Conservation (phyloP, 2,888 invertebrate species). For the Andrena bicolor region DNA sequence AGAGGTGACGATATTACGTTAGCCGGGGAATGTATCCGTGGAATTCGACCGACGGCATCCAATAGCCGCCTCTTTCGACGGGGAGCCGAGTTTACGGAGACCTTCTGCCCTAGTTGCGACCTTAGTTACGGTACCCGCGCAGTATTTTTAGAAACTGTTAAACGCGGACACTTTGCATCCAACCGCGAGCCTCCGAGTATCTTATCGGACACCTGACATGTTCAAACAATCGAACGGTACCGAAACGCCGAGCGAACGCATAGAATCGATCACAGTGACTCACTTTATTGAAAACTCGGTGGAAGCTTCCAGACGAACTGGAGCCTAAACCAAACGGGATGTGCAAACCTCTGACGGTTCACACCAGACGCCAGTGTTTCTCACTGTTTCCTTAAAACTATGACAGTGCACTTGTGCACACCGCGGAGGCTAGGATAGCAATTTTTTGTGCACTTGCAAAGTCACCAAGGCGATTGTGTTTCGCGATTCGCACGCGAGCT, state of each 20-base stretch:
- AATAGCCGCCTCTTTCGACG: neutral
- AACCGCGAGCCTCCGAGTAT: neutral
- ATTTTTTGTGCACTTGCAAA: neutral
- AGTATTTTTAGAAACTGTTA: conserved; percentile 13
- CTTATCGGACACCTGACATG: neutral
- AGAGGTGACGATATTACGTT: conserved; percentile 34
- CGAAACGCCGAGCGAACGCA: neutral
- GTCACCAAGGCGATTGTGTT: neutral
- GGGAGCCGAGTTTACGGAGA: neutral
- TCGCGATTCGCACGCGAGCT: neutral
- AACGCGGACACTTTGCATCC: neutral
- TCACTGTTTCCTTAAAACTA: no score
- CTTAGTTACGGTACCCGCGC: neutral
- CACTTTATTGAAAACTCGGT: neutral
- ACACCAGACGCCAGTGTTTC: no score
- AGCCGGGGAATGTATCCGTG: neutral
- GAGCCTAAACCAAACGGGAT: neutral
- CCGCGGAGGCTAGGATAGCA: neutral
- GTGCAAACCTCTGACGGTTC: neutral
- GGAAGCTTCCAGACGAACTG: neutral
- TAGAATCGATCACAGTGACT: neutral
- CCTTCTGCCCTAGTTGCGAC: neutral
- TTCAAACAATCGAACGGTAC: neutral
- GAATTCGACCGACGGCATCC: conserved; percentile 10
- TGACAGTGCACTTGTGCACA: neutral